Percentiles rank a stretch among this genome's conserved stretches.
phyloP scores from a whole-genome alignment of 2,113 vertebrate species.

The Sorex araneus region DNA sequence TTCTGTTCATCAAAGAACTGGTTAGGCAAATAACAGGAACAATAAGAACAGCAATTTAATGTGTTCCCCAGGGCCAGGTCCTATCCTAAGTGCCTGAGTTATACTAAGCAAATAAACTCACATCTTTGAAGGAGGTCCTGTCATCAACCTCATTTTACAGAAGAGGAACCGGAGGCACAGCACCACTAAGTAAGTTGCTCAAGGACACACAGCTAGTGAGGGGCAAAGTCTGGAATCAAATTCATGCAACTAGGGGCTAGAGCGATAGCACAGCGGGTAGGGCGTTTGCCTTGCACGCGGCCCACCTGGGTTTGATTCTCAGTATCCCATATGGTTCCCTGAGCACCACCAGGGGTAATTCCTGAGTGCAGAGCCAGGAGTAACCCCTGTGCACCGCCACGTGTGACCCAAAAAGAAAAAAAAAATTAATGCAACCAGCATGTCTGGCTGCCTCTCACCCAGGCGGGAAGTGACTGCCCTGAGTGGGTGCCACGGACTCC shows the following conservation, averaged over 20 bases:
- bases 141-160: conserved; percentile 3
- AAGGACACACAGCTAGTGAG: no score
- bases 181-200: neutral
- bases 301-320: no score
- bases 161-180: conserved; percentile 14
- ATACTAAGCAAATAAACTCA: neutral
- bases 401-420: no score
- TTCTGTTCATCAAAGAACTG: neutral
- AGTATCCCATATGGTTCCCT: no score
- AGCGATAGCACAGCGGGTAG: no score
- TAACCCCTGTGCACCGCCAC: no score
- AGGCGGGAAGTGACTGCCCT: neutral
- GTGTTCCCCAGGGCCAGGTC: neutral
- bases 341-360: no score
- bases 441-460: neutral
- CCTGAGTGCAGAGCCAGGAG: no score
- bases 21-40: neutral
- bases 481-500: neutral
- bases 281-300: no score
- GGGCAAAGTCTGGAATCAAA: no score
- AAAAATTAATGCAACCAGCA: neutral
- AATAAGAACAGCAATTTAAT: neutral
- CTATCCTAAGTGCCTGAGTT: neutral
- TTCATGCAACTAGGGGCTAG: no score
- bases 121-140: neutral